These are phyloP conservation scores for Paralichthys olivaceus DNA, from an alignment of 2,113 vertebrate genomes.

Conservation along the genomic window DNA sequence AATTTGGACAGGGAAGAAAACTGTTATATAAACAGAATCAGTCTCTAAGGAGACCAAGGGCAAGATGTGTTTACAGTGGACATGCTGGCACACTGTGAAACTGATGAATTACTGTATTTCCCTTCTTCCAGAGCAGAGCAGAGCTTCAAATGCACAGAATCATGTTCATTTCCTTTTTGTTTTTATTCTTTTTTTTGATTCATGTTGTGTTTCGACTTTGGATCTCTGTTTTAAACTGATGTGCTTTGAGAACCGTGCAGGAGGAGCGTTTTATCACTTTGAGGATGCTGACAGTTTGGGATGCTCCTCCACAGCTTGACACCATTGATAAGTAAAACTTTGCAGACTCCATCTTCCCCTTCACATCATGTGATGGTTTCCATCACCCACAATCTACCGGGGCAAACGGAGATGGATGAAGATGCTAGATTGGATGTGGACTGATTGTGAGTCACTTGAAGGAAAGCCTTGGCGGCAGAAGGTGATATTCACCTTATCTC, in stretches of 20 bases:
- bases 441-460: constrained; percentile 49
- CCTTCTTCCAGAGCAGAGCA: constrained; percentile 24
- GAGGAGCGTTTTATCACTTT: constrained; percentile 36
- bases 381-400: constrained; percentile 7
- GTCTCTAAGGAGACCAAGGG: constrained; percentile 32
- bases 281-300: constrained; percentile 25
- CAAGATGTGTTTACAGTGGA: constrained; percentile 41
- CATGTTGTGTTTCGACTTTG: constrained; percentile 14
- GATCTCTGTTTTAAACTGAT: constrained; percentile 28
- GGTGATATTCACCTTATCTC: constrained; percentile 56
- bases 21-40: constrained; percentile 38
- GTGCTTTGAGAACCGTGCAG: constrained; percentile 27
- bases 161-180: background rate
- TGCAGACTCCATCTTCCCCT: constrained; percentile 4
- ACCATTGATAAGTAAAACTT: constrained; percentile 41
- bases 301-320: constrained; percentile 33
- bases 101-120: constrained; percentile 28
- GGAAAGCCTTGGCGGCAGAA: constrained; percentile 2
- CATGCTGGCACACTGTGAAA: constrained; percentile 25
- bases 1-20: constrained; percentile 44
- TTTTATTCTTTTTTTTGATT: constrained; percentile 17
- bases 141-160: constrained; percentile 5
- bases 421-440: constrained; percentile 48
- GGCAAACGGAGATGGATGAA: constrained; percentile 32
- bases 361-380: constrained; percentile 36